These are phyloP conservation scores for Nautilus pompilius DNA, from an alignment of 1,140 invertebrate genomes.

Conservation along the genomic window DNA sequence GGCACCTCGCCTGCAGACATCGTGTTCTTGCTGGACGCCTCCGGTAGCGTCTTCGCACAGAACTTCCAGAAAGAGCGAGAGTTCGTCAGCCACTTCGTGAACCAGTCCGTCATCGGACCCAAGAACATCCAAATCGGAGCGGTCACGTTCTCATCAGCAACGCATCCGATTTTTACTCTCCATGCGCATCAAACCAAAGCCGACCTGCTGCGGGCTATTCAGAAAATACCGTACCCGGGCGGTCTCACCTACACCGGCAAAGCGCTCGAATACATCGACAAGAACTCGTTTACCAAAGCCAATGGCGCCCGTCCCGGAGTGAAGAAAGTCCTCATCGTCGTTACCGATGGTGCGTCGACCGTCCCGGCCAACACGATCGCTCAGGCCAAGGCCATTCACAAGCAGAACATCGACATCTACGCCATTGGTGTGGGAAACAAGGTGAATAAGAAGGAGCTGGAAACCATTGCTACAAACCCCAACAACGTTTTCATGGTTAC, in stretches of 20 bases:
- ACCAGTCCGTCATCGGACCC: constrained; percentile 24
- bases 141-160: constrained; percentile 9
- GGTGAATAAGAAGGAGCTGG: constrained; percentile 21
- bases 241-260: constrained; percentile 31
- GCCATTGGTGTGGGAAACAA: constrained; percentile 28
- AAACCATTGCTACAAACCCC: constrained; percentile 15
- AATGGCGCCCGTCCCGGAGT: constrained; percentile 31
- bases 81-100: constrained; percentile 21
- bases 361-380: constrained; percentile 14
- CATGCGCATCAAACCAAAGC: constrained; percentile 12
- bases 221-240: constrained; percentile 20
- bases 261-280: constrained; percentile 28
- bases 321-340: constrained; percentile 20
- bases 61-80: constrained; percentile 26
- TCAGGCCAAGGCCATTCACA: constrained; percentile 18
- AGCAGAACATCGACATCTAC: constrained; percentile 29
- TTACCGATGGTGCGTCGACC: constrained; percentile 25
- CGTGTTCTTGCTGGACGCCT: constrained; percentile 24
- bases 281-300: constrained; percentile 27
- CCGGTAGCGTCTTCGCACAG: constrained; percentile 16
- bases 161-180: constrained; percentile 14
- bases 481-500: constrained; percentile 13
- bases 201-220: constrained; percentile 3
- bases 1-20: constrained; percentile 26
- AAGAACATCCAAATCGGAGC: constrained; percentile 27